A percentile compares a stretch with the other conserved stretches of the same genome.
Evolutionary conservation across 2,888 invertebrate genomes (phyloP).

Genomic region (Acleris laterana): DNA sequence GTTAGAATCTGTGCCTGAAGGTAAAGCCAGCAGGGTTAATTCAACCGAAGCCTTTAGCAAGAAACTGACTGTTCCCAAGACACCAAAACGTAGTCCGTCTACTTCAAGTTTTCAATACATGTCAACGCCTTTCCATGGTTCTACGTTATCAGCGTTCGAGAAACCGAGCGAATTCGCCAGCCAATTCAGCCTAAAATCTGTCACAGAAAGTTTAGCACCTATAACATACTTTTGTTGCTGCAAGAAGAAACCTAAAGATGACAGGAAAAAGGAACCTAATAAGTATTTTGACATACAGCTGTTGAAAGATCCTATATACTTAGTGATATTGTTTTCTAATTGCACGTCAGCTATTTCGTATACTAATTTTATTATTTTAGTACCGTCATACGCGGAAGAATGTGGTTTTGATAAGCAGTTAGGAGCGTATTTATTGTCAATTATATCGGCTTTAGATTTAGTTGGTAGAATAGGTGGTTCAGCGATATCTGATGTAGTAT

Average conservation of each 20-base stretch:
- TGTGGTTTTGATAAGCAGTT: constrained; percentile 88
- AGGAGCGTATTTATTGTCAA: constrained; percentile 90
- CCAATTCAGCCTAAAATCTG: constrained; percentile 89
- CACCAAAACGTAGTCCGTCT: constrained; percentile 89
- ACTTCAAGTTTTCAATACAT: constrained; percentile 93
- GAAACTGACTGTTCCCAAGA: constrained; percentile 68
- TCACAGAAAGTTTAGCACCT: constrained; percentile 83
- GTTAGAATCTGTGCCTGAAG: constrained; percentile 89
- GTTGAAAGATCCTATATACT: constrained; percentile 90
- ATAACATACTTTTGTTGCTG: constrained; percentile 71
- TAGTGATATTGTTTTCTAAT: constrained; percentile 92
- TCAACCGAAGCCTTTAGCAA: constrained; percentile 72
- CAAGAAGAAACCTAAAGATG: constrained; percentile 63
- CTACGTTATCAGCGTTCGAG: constrained; percentile 90
- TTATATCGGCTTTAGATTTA: constrained; percentile 91
- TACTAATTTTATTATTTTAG: constrained; percentile 92
- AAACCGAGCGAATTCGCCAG: constrained; percentile 91
- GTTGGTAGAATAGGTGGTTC: constrained; percentile 94
- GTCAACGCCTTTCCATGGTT: constrained; percentile 93
- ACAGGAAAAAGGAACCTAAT: constrained; percentile 72
- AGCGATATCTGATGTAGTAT: constrained; percentile 90
- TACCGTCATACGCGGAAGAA: constrained; percentile 90
- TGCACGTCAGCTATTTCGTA: constrained; percentile 94
- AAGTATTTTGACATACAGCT: constrained; percentile 91
- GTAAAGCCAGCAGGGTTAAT: constrained; percentile 67